Percentiles rank a stretch among this genome's conserved stretches.
Conservation (phyloP, 2,888 invertebrate species). For the Tiliacea aurago region DNA sequence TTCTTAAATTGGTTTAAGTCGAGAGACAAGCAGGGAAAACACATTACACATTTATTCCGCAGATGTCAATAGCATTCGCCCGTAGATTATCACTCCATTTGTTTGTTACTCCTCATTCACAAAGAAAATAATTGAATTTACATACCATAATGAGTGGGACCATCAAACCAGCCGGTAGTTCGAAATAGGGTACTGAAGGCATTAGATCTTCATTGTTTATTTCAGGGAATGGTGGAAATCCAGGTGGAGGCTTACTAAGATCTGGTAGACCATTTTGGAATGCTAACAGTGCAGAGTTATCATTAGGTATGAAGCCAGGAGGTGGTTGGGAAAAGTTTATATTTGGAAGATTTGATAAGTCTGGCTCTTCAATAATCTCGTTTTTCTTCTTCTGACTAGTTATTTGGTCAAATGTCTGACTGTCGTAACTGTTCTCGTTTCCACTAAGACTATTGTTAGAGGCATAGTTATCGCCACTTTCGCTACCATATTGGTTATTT, state of each 20-base stretch:
- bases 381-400: conserved; percentile 75
- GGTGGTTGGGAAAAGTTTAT: conserved; percentile 88
- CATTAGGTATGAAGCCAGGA: conserved; percentile 83
- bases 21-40: conserved; percentile 6
- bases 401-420: conserved; percentile 86
- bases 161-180: conserved; percentile 99
- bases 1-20: background rate
- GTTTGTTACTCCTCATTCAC: conserved; percentile 20
- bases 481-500: conserved; percentile 82
- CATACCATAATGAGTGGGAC: conserved; percentile 97
- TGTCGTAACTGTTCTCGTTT: conserved; percentile 89
- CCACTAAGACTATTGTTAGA: conserved; percentile 87
- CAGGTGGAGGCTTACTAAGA: conserved; percentile 96
- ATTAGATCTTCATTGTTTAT: conserved; percentile 93
- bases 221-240: conserved; percentile 91
- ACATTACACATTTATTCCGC: conserved; percentile 9
- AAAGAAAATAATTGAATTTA: conserved; percentile 22
- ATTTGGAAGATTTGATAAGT: conserved; percentile 82
- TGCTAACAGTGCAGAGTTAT: conserved; percentile 78
- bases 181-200: conserved; percentile 98
- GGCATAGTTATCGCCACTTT: conserved; percentile 85
- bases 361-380: conserved; percentile 78
- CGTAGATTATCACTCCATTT: conserved; percentile 44
- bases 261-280: conserved; percentile 93
- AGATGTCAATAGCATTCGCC: conserved; percentile 1